Percentiles rank a stretch among this genome's conserved stretches.
Conservation (phyloP, 2,888 invertebrate species). For the Drosophila pseudotalamancana region DNA sequence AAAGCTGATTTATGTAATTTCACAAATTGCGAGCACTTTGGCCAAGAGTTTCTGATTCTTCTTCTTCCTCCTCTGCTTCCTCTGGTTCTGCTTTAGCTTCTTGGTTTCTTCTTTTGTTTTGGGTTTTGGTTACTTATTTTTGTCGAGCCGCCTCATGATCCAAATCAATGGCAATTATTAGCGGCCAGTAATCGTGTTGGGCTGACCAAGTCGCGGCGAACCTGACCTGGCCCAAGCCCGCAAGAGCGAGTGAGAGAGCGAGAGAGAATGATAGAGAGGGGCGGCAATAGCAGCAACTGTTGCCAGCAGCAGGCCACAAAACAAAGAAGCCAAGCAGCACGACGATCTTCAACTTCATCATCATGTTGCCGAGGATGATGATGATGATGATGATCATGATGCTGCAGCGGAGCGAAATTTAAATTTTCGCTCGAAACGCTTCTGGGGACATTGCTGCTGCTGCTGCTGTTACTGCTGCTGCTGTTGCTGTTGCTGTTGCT, state of each 20-base stretch:
- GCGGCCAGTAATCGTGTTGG: constrained; percentile 67
- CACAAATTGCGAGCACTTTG: constrained; percentile 72
- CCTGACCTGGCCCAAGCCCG: constrained; percentile 58
- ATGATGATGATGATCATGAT: constrained; percentile 33
- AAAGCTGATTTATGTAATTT: constrained; percentile 81
- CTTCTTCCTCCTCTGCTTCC: constrained; percentile 2
- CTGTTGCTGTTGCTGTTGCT: constrained; percentile 21
- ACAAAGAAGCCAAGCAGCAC: constrained; percentile 60
- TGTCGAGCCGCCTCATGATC: constrained; percentile 49
- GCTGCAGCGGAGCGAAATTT: constrained; percentile 77
- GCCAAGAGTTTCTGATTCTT: constrained; percentile 13
- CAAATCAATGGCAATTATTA: constrained; percentile 80
- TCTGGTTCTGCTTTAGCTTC: constrained; percentile 7
- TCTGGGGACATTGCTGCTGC: constrained; percentile 76
- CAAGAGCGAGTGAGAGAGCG: neutral
- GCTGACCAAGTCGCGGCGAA: constrained; percentile 57
- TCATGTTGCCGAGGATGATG: constrained; percentile 8
- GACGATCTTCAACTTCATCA: constrained; percentile 35
- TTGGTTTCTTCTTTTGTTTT: neutral
- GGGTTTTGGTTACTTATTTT: constrained; percentile 9
- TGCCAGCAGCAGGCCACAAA: constrained; percentile 42
- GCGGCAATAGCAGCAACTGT: constrained; percentile 10
- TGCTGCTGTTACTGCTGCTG: constrained; percentile 24
- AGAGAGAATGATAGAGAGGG: neutral
- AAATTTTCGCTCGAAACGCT: constrained; percentile 81